Conservation (phyloP, 2,113 vertebrate species). For the Galemys pyrenaicus region DNA sequence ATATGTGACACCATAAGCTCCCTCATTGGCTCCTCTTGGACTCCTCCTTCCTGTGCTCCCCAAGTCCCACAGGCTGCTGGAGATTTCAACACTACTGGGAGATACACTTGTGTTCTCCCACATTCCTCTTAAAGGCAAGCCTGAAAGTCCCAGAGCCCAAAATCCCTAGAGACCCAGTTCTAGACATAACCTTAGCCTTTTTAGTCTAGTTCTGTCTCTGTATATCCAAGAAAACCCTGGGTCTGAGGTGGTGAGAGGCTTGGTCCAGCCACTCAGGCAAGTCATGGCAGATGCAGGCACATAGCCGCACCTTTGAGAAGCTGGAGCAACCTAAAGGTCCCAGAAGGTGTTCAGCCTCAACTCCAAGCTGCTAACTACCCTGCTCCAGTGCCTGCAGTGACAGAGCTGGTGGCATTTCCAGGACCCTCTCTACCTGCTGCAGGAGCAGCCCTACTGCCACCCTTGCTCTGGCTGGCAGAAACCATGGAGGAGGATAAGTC, state of each 20-base stretch:
- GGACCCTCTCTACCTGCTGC: neutral
- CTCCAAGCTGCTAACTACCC: neutral
- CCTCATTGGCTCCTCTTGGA: neutral
- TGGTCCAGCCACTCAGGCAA: neutral
- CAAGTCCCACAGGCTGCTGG: accelerated
- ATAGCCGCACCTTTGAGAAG: neutral
- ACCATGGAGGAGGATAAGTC: accelerated
- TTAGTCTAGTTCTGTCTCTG: neutral
- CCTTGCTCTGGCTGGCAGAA: accelerated
- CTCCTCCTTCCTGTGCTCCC: neutral
- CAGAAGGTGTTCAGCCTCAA: no score
- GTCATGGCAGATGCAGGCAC: accelerated
- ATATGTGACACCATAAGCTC: neutral
- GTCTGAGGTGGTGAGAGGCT: accelerated
- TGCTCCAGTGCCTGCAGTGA: accelerated
- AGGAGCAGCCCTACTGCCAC: accelerated
- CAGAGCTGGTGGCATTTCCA: neutral
- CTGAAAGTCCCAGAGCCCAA: neutral
- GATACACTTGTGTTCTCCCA: accelerated
- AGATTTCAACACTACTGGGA: accelerated
- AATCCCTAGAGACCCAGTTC: neutral
- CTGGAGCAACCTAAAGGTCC: neutral
- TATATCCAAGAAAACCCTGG: neutral
- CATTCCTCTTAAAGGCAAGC: neutral
- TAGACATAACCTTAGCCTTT: neutral